phyloP scores from a whole-genome alignment of 2,113 vertebrate genomes.

The Girardinichthys multiradiatus region DNA sequence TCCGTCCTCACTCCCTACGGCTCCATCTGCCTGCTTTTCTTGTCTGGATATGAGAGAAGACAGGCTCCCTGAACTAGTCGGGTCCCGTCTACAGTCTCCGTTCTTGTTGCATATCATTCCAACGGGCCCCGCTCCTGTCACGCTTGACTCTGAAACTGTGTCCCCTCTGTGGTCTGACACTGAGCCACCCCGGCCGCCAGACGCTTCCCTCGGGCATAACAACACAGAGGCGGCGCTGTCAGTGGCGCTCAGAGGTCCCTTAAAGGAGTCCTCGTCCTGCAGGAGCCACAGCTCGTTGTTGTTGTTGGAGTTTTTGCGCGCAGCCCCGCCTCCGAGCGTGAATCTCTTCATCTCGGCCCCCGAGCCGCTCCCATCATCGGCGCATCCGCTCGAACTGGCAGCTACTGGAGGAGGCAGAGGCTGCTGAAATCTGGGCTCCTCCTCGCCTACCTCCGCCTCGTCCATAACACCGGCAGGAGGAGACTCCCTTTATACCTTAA shows the following conservation, averaged over 20 bases:
- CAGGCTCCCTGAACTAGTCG: conserved; percentile 76
- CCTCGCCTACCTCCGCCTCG: conserved; percentile 74
- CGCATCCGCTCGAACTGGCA: conserved; percentile 27
- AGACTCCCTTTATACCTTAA: conserved; percentile 31
- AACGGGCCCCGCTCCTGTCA: conserved; percentile 52
- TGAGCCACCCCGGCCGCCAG: conserved; percentile 33
- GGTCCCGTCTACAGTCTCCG: conserved; percentile 84
- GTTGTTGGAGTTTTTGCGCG: conserved; percentile 74
- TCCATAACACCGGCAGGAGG: conserved; percentile 55
- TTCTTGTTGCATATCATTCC: conserved; percentile 84
- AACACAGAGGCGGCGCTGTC: conserved; percentile 57
- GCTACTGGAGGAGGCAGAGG: conserved; percentile 18
- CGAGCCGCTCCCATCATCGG: conserved; percentile 59
- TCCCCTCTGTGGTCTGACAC: conserved; percentile 47
- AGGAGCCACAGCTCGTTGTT: conserved; percentile 73
- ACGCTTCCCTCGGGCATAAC: conserved; percentile 67
- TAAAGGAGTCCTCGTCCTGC: conserved; percentile 57
- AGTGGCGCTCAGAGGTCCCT: conserved; percentile 46
- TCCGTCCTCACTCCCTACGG: conserved; percentile 50
- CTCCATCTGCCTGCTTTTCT: conserved; percentile 75
- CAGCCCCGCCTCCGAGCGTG: conserved; percentile 79
- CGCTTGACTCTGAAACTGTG: conserved; percentile 29
- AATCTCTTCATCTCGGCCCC: conserved; percentile 70
- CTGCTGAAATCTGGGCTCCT: conserved; percentile 69
- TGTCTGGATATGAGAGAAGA: conserved; percentile 78